phyloP scores from a whole-genome alignment of 2,888 invertebrate species.

The Rugalucina vietnamica region DNA sequence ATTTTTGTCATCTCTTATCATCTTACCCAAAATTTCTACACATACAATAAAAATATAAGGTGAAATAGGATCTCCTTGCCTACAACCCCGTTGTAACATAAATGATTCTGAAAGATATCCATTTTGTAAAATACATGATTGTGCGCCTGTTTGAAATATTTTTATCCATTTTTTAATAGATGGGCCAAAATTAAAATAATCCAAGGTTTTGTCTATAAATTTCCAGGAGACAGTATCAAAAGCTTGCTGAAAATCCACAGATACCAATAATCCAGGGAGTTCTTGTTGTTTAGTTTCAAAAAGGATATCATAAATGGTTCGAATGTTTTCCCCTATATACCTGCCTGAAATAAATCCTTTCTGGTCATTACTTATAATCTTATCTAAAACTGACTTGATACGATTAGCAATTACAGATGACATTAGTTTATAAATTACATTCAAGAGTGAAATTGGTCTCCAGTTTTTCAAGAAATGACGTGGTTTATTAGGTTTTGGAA shows the following conservation, averaged over 20 bases:
- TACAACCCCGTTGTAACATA: constrained; percentile 28
- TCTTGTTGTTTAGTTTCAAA: constrained; percentile 27
- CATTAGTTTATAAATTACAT: constrained; percentile 34
- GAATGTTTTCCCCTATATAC: constrained; percentile 37
- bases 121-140: constrained; percentile 19
- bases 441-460: constrained; percentile 37
- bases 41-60: constrained; percentile 33
- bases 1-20: constrained; percentile 23
- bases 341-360: constrained; percentile 37
- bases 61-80: constrained; percentile 32
- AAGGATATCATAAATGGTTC: constrained; percentile 40
- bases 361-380: constrained; percentile 31
- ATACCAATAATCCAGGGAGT: constrained; percentile 23
- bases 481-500: constrained; percentile 46
- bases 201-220: constrained; percentile 28
- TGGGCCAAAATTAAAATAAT: constrained; percentile 35
- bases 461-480: constrained; percentile 34
- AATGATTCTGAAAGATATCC: constrained; percentile 32
- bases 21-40: constrained; percentile 32
- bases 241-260: constrained; percentile 46
- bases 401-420: constrained; percentile 37
- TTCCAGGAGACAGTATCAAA: constrained; percentile 35
- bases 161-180: constrained; percentile 26
- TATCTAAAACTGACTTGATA: constrained; percentile 20
- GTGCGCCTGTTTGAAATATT: constrained; percentile 32